Evolutionary conservation across 2,113 vertebrate genomes (phyloP), one percentile per base, ranked within the genome.

Genomic region (Nothobranchius furzeri): DNA sequence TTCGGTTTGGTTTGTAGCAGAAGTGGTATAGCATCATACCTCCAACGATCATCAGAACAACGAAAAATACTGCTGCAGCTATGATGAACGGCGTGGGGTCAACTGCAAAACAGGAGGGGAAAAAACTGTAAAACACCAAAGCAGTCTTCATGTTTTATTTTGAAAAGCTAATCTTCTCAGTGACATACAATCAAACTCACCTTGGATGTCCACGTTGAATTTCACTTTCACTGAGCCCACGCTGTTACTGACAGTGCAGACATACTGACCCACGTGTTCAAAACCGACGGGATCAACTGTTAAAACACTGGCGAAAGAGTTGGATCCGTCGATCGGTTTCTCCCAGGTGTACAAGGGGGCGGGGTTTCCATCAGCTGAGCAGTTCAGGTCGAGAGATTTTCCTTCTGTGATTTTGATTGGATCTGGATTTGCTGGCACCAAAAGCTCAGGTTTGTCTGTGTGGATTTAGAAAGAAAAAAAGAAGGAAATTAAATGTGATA

Each of bases 311-410:
- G 2, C 1, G 12, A 12, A 1, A 10, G 10, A 2, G 43, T 8
- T 40, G 1, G 0, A 0, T 0, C 0, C 1, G 0, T 0, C 0
- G 2, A 0, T 4, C 1, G 73, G 78, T 3, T 0, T 0, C 0
- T 4, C 71, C 87, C 88, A 90, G 45, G 0, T 13, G 68, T 86
- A 88, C 0, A 12, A 51, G 7, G 88, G 83, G 0, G 1, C 0
- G 12, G 87, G 88, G 70, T 90, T 88, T 46, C 73, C 83, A 1
- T 9, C 20, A 4, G 80, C 46, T 0, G 13, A 20, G 74, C 85
- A 90, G 68, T 53, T 61, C 62, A 90, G 65, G 0, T 30, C 1
- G 5, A 88, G 5, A 48, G 11, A 1, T 1, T 59, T 0, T 48
- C 82, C 84, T 6, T 49, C 0, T 4, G 0, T 43, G 64, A 89